Percentiles rank a stretch among this genome's conserved stretches.
Conservation (phyloP, 2,113 vertebrate species). For the Pantherophis guttatus region DNA sequence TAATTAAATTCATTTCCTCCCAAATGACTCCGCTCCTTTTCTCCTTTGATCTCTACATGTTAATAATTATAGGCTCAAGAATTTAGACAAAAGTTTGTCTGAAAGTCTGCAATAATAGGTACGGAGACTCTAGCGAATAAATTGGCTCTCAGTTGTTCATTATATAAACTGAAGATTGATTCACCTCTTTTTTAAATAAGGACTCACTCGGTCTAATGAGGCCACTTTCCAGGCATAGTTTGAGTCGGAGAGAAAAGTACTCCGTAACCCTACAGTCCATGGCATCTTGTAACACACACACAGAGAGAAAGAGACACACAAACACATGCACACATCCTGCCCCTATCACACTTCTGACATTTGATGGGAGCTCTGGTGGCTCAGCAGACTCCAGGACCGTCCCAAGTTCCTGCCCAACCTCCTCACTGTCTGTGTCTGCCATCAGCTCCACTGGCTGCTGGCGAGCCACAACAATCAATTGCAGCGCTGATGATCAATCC, state of each 20-base stretch:
- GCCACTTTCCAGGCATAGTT: background rate
- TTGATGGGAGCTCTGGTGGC: background rate
- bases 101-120: background rate
- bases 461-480: background rate
- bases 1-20: slow-evolving; percentile 36
- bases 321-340: too few species aligned
- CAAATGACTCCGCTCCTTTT: slow-evolving; percentile 3
- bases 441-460: too few species aligned
- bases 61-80: background rate
- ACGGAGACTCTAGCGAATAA: background rate
- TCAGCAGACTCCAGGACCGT: too few species aligned
- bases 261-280: background rate
- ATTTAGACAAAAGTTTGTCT: slow-evolving; percentile 2
- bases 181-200: background rate
- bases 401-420: too few species aligned
- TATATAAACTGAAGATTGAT: background rate
- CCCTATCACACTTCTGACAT: background rate
- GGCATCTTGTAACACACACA: background rate
- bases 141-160: background rate
- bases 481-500: background rate
- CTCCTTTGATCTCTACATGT: slow-evolving; percentile 16
- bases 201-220: background rate
- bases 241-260: background rate
- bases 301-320: too few species aligned
- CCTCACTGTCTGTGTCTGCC: too few species aligned